Evolutionary conservation across 1,140 invertebrate species (phyloP).

Genomic region (Micrasema minimum): DNA sequence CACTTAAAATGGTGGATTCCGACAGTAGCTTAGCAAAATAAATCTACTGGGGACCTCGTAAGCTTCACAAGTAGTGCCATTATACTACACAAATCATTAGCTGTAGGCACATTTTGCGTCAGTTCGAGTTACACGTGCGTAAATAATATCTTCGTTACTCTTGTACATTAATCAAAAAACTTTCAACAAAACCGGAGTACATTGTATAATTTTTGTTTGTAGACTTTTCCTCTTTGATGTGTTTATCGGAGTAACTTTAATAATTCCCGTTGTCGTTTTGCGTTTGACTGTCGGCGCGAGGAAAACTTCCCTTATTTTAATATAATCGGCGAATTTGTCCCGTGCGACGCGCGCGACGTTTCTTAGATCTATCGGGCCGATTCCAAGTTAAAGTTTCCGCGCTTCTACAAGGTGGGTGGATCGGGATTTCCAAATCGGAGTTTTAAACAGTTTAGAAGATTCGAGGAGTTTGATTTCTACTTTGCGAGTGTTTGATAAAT

Average conservation of each 20-base stretch:
- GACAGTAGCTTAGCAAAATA: background rate
- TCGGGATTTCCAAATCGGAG: conserved; percentile 4
- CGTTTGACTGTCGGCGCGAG: conserved; percentile 6
- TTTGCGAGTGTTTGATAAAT: background rate
- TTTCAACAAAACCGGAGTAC: conserved; percentile 5
- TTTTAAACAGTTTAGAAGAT: background rate
- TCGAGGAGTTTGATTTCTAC: conserved; percentile 5
- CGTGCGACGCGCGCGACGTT: background rate
- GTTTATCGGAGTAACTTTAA: conserved; percentile 3
- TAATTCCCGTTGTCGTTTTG: conserved; percentile 10
- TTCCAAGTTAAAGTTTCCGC: conserved; percentile 10
- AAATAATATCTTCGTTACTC: conserved; percentile 6
- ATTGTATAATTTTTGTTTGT: conserved; percentile 9
- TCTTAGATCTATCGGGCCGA: conserved; percentile 2
- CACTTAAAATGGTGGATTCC: too few species aligned
- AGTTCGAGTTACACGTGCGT: conserved; percentile 12
- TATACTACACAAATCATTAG: conserved; percentile 12
- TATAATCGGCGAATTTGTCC: conserved; percentile 7
- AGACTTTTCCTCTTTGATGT: conserved; percentile 19
- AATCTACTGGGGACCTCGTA: conserved; percentile 5
- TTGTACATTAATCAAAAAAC: conserved; percentile 26
- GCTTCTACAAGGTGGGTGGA: background rate
- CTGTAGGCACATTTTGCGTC: background rate
- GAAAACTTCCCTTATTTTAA: background rate
- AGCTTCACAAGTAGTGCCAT: background rate